Evolutionary conservation across 2,113 vertebrate species (phyloP), one percentile per base, ranked within the genome.

Genomic region (Zingel zingel): DNA sequence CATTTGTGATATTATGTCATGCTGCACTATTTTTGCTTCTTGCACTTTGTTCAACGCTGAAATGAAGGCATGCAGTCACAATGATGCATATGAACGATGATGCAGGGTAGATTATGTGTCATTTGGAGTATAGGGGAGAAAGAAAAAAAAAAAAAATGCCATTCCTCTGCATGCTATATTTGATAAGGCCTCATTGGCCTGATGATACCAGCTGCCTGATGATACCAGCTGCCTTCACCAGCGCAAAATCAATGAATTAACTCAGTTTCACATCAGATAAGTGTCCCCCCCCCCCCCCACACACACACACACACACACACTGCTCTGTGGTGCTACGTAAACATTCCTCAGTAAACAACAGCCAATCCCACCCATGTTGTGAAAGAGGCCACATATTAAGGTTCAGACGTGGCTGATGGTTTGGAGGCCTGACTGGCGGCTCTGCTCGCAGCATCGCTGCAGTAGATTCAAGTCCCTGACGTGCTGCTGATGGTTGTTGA

Each of bases 331-430:
- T 54, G 76, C 89, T 90, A 77, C 88, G 86, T 89, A 92, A 93
- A 92, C 92, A 91, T 92, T 89, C 86, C 86, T 92, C 75, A 68
- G 83, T 90, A 93, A 93, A 91, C 85, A 87, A 91, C 82, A 82
- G 74, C 81, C 86, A 85, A 91, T 94, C 89, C 91, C 93, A 91
- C 86, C 87, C 87, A 86, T 93, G 89, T 89, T 93, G 93, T 88
- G 89, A 93, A 86, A 93, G 83, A 87, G 83, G 78, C 86, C 86
- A 78, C 84, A 89, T 90, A 85, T 90, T 77, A 45, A 57, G 79
- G 88, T 84, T 84, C 86, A 88, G 88, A 87, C 61, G 56, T 76
- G 67, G 79, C 81, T 89, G 78, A 84, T 87, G 73, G 68, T 81
- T 81, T 79, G 64, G 43, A 39, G 72, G 58, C 57, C 82, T 86